Evolutionary conservation across 2,113 vertebrate species (phyloP), one percentile per base, ranked within the genome.

Genomic region (Pycnonotus jocosus): DNA sequence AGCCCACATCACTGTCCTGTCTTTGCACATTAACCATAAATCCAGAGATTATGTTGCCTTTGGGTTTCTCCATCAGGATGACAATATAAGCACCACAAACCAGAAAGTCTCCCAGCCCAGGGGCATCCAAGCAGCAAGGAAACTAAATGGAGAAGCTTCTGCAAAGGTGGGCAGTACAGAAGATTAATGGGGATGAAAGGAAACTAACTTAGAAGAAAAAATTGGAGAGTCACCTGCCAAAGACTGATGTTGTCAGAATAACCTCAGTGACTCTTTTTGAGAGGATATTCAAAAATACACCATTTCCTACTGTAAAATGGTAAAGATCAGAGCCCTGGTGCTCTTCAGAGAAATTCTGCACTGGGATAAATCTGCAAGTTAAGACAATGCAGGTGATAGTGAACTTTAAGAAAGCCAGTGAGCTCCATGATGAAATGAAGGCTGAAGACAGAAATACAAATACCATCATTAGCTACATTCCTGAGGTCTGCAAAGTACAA

Each of bases 401-500:
- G 31, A 91, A 57, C 38, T 18, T 17, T 65, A 51, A 50, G 47
- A 88, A 81, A 76, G 48, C 14, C 15, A 81, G 1, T 9, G 38
- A 50, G 28, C 31, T 31, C 57, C 4, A 3, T 27, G 48, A 58
- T 64, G 48, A 56, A 93, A 53, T 21, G 40, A 60, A 79, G 25
- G 42, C 50, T 91, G 45, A 54, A 88, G 64, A 56, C 33, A 70
- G 56, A 84, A 60, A 22, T 37, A 71, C 69, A 72, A 81, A 95
- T 24, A n/a, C 24, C 57, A 56, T 48, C 44, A 71, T 91, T 71
- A 89, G 24, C 37, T 48, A 60, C 40, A 48, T 60, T 84, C 87
- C 57, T 88, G 78, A 96, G 88, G 73, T 81, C 50, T 83, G 38
- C 15, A 35, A 90, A 90, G 44, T 82, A 93, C 88, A 92, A 92